These are phyloP conservation scores for Anolis apletophallus DNA, from an alignment of 2,797 vertebrate genomes.

Conservation along the genomic window DNA sequence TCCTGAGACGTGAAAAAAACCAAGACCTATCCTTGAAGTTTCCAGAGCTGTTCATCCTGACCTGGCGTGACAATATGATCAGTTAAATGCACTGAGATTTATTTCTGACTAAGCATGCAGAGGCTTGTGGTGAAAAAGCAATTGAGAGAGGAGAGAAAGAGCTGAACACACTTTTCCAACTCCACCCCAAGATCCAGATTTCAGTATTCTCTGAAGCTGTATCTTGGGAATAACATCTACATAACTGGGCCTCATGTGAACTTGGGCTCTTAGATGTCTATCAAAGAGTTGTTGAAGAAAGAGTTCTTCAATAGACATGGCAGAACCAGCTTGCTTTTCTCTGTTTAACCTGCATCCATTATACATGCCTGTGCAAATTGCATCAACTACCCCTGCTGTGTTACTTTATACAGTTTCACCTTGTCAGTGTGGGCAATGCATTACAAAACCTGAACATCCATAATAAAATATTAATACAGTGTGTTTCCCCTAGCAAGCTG, in stretches of 20 bases:
- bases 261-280: neutral
- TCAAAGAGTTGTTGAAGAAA: neutral
- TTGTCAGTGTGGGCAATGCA: neutral
- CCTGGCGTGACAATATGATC: too few relatives aligned
- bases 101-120: neutral
- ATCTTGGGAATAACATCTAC: neutral
- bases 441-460: constrained; percentile 1
- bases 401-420: neutral
- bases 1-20: too few relatives aligned
- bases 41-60: too few relatives aligned
- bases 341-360: neutral
- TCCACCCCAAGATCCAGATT: neutral
- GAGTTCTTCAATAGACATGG: neutral
- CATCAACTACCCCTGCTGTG: neutral
- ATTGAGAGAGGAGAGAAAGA: neutral
- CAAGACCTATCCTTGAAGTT: too few relatives aligned
- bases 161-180: neutral
- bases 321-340: neutral
- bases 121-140: neutral
- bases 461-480: neutral
- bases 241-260: neutral
- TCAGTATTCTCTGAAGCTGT: neutral
- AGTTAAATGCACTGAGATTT: neutral
- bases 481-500: neutral
- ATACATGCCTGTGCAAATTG: neutral